Evolutionary conservation across 1,140 invertebrate genomes (phyloP), one percentile per base, ranked within the genome.

Genomic region (Sitobion miscanthi): DNA sequence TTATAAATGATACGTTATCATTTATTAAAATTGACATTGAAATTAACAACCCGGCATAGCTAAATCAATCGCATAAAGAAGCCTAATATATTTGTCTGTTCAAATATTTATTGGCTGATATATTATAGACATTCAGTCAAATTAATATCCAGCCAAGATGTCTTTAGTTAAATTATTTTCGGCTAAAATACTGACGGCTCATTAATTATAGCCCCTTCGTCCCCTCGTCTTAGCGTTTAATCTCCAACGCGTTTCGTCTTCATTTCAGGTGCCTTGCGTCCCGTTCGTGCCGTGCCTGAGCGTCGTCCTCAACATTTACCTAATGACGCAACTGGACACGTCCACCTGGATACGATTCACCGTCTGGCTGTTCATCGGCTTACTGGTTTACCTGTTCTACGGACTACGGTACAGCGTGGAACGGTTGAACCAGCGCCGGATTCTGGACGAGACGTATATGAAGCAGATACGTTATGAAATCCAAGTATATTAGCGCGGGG

Each of bases 331-430:
- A 94, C 94, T 97, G 30, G 96, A 96, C 86, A 93, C 94, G 23
- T 95, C 96, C 38, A 97, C 97, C 0, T 97, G 97, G 97, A 95
- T 97, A 77, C 95, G 96, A 94, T 96, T 97, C 94, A 94, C 94
- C 5, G 95, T 97, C 11, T 97, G 97, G 97, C 96, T 97, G 94
- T 90, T 94, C n/a, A 94, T 95, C 11, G 95, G 95, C 95, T 9
- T 90, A 14, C 1, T 87, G 17, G 54, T 93, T 21, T 93, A 93
- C 49, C n/a, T 82, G 42, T 90, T 47, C 25, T 93, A 93, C 38
- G 93, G 93, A 21, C 69, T 90, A 0, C 62, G 49, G 6, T 1
- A 93, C 47, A 93, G 93, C 69, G 89, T 90, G 17, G 86, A 90
- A 38, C 62, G 93, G 38, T 57, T 93, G 35, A 93, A 85, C 35